Base-by-base conservation (phyloP, 2,797 vertebrate genomes). In the Galaxias olidus region DNA sequence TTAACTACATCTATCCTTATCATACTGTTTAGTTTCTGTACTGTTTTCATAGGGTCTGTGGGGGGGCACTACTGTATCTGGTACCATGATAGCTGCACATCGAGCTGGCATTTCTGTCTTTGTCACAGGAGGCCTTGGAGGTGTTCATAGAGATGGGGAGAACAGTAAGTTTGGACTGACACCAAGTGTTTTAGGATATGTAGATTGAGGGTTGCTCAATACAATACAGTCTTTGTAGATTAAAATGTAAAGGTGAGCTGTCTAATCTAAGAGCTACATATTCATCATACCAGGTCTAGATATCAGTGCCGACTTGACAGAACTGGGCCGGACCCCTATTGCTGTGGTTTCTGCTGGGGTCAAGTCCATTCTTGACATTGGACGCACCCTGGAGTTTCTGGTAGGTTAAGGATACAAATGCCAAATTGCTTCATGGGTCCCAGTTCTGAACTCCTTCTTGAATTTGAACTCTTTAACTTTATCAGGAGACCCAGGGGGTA, bases 321-420 rank as follows among this genome's bases (percentile, higher is more conserved):
- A 97, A 80, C 84, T 98, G 3, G 93, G 95, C 65, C 89, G 93
- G 78, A 98, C 95, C 61, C 94, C 95, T 0, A 86, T 97, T 4
- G 90, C 94, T 66, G 95, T 97, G 66, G 78, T 98, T 41, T 96
- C 93, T 68, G 94, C 95, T 65, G 95, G 96, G 12, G 89, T 94
- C 50, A 98, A 98, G 73, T 97, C 95, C 54, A 93, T 97, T 69
- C 91, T 98, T 62, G 95, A 97, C 84, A 94, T 98, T 41, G 93
- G 95, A 6, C 93, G 93, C 68, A 98, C 96, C 2, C 75, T 98
- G 74, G 95, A 98, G 75, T 95, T 94, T 75, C 90, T 98, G 81
- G 96, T 98, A 84, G 53, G 53, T 65, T 54, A 54, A 60, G 60
- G 15, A 4, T 55, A 41, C 11, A 53, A 53, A 53, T 43, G 40